A percentile compares a stretch with the other conserved stretches of the same genome.
Conservation (phyloP, 2,113 vertebrate species). For the Anhinga anhinga region DNA sequence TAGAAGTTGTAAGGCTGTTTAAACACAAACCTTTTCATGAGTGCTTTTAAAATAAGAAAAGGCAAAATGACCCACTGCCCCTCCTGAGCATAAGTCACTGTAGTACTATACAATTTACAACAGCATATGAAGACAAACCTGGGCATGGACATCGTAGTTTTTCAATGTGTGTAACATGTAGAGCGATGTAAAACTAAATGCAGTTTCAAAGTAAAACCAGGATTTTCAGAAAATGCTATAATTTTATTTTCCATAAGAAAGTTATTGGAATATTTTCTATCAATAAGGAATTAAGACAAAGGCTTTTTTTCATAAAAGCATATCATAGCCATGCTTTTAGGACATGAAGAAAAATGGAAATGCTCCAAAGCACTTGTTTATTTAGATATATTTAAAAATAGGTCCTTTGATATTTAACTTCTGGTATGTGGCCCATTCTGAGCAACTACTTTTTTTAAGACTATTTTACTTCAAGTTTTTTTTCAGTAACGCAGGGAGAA, state of each 20-base stretch:
- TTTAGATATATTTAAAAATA: conserved; percentile 45
- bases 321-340: background rate
- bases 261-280: background rate
- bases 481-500: background rate
- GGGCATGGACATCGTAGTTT: background rate
- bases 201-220: background rate
- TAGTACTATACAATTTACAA: background rate
- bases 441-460: background rate
- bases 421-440: background rate
- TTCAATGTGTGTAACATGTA: background rate
- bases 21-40: background rate
- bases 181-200: background rate
- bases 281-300: background rate
- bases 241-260: background rate
- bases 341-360: background rate
- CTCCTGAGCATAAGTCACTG: background rate
- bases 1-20: background rate
- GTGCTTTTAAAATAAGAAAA: background rate
- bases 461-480: background rate
- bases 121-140: background rate
- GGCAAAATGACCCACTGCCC: background rate
- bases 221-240: background rate
- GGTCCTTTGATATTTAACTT: conserved; percentile 31
- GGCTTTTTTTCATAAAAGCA: background rate
- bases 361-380: background rate